Evolutionary conservation across 2,888 invertebrate species (phyloP).

Genomic region (Tineola bisselliella): DNA sequence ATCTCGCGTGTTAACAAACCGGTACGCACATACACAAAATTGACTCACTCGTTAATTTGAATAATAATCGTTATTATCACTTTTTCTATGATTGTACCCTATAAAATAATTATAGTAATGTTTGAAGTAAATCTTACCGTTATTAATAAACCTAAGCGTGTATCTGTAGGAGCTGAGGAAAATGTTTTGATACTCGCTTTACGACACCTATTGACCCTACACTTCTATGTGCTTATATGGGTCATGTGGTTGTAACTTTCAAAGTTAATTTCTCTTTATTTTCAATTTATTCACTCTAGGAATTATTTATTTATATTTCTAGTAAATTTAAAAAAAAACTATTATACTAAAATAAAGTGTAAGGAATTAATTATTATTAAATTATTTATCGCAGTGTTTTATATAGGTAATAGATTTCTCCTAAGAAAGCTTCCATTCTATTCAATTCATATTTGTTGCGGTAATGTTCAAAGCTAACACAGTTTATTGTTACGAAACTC

Average conservation of each 20-base stretch:
- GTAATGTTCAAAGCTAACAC: conserved; percentile 33
- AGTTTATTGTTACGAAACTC: conserved; percentile 45
- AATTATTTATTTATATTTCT: too few species aligned
- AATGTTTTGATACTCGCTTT: neutral
- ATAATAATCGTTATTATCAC: conserved; percentile 9
- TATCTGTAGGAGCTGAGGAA: neutral
- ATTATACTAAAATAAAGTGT: too few species aligned
- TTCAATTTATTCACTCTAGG: too few species aligned
- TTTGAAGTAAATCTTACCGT: neutral
- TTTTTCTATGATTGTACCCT: neutral
- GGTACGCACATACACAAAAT: conserved; percentile 18
- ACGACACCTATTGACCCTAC: neutral
- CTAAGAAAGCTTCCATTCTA: neutral
- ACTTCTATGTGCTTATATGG: neutral
- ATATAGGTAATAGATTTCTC: neutral
- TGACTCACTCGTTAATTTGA: neutral
- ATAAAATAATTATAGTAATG: neutral
- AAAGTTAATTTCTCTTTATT: too few species aligned
- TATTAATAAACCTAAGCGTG: neutral
- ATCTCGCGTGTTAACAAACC: conserved; percentile 41
- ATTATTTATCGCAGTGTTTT: too few species aligned
- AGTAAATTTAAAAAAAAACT: too few species aligned
- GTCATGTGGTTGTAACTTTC: neutral
- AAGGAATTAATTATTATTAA: too few species aligned
- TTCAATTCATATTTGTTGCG: conserved; percentile 11